Base-by-base conservation (phyloP, 2,797 vertebrate genomes). In the Sparus aurata region DNA sequence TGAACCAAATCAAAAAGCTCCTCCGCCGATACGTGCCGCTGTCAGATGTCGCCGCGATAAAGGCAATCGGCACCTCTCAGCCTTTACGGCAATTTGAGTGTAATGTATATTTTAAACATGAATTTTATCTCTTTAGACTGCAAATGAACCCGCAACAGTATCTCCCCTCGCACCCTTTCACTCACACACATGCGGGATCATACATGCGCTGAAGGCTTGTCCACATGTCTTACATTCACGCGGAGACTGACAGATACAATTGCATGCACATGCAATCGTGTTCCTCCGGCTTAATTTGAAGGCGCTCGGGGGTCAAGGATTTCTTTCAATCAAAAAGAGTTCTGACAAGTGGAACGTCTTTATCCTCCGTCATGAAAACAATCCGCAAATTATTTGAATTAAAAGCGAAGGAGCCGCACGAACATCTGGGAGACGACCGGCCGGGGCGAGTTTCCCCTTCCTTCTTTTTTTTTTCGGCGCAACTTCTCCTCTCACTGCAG, bases 331-430 rank as follows among this genome's bases (percentile, higher is more conserved):
- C 87, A 90, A 67, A 91, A 92, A 80, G 82, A 82, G 80, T 80
- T 86, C 82, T 91, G 90, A 97, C 94, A 95, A 92, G 93, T 91
- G 93, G 92, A 94, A 96, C 93, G 94, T 95, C 96, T 97, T 95
- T 87, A 93, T 96, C 95, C 94, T 91, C 89, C 55, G 68, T 87
- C 87, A 50, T 64, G 85, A 95, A 96, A 97, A 94, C 94, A 96
- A 96, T 95, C 95, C 91, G 95, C 92, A 95, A 96, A 96, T 96
- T 96, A 97, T 96, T 95, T 94, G 95, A 96, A 96, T 96, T 95
- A 96, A 96, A 94, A 95, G 95, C 91, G 86, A 93, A 95, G 91
- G 93, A 84, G 54, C 57, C 82, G 63, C 89, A 83, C 65, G 73
- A 93, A 97, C 97, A 97, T 97, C 96, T 98, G 97, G 94, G 92